A percentile compares a stretch with the other conserved stretches of the same genome.
phyloP scores from a whole-genome alignment of 1,140 invertebrate species.

The Neotoxoptera formosana region DNA sequence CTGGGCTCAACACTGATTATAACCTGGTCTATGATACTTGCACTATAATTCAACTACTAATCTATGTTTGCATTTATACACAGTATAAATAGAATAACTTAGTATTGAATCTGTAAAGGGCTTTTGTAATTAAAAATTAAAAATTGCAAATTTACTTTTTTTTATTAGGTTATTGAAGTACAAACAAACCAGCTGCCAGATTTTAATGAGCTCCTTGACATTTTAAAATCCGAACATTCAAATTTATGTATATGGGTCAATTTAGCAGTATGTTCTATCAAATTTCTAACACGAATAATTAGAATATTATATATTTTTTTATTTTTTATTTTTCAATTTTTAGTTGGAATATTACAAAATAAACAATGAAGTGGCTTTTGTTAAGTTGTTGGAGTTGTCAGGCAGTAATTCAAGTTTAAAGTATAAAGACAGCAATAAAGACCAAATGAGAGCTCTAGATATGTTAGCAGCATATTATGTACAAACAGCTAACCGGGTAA shows the following conservation, averaged over 20 bases:
- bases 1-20: too few relatives aligned
- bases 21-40: too few relatives aligned
- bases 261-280: conserved; percentile 81
- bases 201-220: conserved; percentile 93
- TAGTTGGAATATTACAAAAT: conserved; percentile 97
- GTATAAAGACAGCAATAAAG: conserved; percentile 92
- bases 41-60: too few relatives aligned
- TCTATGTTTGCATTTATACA: too few relatives aligned
- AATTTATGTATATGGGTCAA: conserved; percentile 95
- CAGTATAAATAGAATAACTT: too few relatives aligned
- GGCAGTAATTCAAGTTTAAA: conserved; percentile 84
- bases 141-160: too few relatives aligned
- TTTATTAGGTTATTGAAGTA: too few relatives aligned
- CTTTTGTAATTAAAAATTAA: too few relatives aligned
- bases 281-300: conserved; percentile 36
- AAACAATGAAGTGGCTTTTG: conserved; percentile 90
- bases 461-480: conserved; percentile 98
- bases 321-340: conserved; percentile 37
- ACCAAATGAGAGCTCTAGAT: conserved; percentile 96
- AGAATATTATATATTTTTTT: conserved; percentile 8
- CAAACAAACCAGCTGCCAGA: too few relatives aligned
- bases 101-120: too few relatives aligned
- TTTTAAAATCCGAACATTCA: conserved; percentile 91
- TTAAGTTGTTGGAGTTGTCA: conserved; percentile 90
- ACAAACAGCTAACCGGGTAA: conserved; percentile 95